A percentile compares a stretch with the other conserved stretches of the same genome.
phyloP scores from a whole-genome alignment of 1,140 invertebrate genomes.

The Drosophila biarmipes region DNA sequence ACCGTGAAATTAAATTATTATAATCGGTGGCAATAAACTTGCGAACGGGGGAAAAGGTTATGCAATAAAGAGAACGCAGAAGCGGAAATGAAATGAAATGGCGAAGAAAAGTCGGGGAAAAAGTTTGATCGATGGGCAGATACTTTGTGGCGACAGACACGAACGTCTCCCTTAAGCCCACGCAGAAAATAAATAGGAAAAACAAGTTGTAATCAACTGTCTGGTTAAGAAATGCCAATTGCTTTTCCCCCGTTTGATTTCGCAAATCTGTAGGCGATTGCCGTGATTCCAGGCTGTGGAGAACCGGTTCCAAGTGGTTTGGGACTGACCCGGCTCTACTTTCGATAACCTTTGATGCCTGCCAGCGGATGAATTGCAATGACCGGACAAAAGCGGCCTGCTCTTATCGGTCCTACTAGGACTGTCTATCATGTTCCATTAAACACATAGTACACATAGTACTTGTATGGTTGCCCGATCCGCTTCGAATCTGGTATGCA shows the following conservation, averaged over 20 bases:
- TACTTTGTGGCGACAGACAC: slow-evolving; percentile 15
- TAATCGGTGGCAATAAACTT: slow-evolving; percentile 26
- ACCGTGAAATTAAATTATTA: slow-evolving; percentile 10
- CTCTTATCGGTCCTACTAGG: slow-evolving; percentile 23
- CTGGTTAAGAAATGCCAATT: slow-evolving; percentile 4
- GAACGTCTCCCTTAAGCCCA: slow-evolving; percentile 14
- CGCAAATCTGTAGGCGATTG: slow-evolving; percentile 24
- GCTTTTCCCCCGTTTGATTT: slow-evolving; percentile 22
- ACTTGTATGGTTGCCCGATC: slow-evolving; percentile 43
- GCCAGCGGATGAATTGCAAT: slow-evolving; percentile 50
- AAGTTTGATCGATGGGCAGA: slow-evolving; percentile 51
- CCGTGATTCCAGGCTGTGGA: slow-evolving; percentile 1
- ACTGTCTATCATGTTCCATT: slow-evolving; percentile 10
- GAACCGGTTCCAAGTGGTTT: slow-evolving; percentile 40
- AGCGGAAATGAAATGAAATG: slow-evolving; percentile 11
- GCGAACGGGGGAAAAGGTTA: slow-evolving; percentile 13
- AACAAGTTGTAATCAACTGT: slow-evolving; percentile 11
- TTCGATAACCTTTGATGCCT: slow-evolving; percentile 50
- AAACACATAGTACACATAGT: slow-evolving; percentile 9
- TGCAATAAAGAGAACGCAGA: slow-evolving; percentile 21
- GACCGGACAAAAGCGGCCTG: slow-evolving; percentile 17
- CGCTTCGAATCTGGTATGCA: slow-evolving; percentile 35
- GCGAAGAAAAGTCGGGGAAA: background rate
- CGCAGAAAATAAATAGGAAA: background rate
- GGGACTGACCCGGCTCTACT: slow-evolving; percentile 27